Conservation (phyloP, 2,113 vertebrate species). For the Nerophis ophidion region DNA sequence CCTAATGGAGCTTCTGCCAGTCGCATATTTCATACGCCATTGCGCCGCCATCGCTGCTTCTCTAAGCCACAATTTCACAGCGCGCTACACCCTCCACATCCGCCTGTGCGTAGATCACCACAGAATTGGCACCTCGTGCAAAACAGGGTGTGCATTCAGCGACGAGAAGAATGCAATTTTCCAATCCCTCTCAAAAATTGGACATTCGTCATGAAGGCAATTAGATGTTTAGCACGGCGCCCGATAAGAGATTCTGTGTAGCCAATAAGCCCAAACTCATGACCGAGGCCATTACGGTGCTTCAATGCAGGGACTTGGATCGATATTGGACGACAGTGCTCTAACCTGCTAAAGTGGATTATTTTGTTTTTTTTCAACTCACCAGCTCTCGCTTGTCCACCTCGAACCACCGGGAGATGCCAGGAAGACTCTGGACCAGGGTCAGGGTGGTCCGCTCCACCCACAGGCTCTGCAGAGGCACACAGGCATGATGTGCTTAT, state of each 20-base stretch:
- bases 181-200: not conserved
- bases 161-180: constrained; percentile 15
- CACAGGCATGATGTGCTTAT: not conserved
- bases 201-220: constrained; percentile 17
- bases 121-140: constrained; percentile 15
- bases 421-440: constrained; percentile 96
- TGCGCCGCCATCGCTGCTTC: constrained; percentile 13
- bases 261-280: constrained; percentile 22
- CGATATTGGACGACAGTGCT: constrained; percentile 25
- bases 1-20: constrained; percentile 25
- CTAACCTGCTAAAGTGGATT: constrained; percentile 22
- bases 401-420: constrained; percentile 98
- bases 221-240: constrained; percentile 8
- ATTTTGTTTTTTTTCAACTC: constrained; percentile 52
- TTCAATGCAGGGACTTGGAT: constrained; percentile 29
- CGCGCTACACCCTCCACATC: constrained; percentile 16
- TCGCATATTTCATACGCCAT: constrained; percentile 23
- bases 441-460: constrained; percentile 94
- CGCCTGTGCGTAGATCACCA: constrained; percentile 13
- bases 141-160: constrained; percentile 8
- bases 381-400: constrained; percentile 97
- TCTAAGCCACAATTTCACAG: constrained; percentile 46
- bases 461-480: constrained; percentile 85
- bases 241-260: constrained; percentile 10
- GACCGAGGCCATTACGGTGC: constrained; percentile 24